Conservation (phyloP, 53 echinoderm and acorn worm genomes). For the Henricia sp. region DNA sequence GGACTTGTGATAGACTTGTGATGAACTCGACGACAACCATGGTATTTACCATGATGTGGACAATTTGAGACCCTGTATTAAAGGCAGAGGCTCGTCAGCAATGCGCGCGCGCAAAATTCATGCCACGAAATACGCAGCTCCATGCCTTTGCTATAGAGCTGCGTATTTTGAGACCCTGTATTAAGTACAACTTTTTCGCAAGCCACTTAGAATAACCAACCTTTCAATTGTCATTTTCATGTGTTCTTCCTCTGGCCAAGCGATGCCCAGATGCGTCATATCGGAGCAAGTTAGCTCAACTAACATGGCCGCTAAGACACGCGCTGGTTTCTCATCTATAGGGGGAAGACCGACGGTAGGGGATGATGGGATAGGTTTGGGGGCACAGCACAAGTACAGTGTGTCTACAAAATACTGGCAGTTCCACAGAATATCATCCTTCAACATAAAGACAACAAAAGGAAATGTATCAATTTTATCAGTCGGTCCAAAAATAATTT, state of each 20-base stretch:
- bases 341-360: conserved; percentile 10
- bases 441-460: neutral
- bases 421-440: conserved; percentile 56
- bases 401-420: conserved; percentile 55
- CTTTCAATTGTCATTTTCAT: conserved; percentile 85
- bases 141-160: no score
- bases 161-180: no score
- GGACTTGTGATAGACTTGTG: no score
- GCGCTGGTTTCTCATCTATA: conserved; percentile 70
- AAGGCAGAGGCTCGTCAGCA: no score
- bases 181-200: no score
- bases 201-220: no score
- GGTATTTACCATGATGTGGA: no score
- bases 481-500: neutral
- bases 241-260: conserved; percentile 96
- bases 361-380: neutral
- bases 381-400: conserved; percentile 33
- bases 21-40: no score
- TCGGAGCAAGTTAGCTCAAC: conserved; percentile 89
- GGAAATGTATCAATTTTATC: neutral
- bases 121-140: no score
- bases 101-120: no score
- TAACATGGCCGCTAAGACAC: conserved; percentile 69
- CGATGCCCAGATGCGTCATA: conserved; percentile 73
- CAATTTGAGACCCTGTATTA: no score